Evolutionary conservation across 2,888 invertebrate genomes (phyloP).

Genomic region (Oscheius sp.): DNA sequence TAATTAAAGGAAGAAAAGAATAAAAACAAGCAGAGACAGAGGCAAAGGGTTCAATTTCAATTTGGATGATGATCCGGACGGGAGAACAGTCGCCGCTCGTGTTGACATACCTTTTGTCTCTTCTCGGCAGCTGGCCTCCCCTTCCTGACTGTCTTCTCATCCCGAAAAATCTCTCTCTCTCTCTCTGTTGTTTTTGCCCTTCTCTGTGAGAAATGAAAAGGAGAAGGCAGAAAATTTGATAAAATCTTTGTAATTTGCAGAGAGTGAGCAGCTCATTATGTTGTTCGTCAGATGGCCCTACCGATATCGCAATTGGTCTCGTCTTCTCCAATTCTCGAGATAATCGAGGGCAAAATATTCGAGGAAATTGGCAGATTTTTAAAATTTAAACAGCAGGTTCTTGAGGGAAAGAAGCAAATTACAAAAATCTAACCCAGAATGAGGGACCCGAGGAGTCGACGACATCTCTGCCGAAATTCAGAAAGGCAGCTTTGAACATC

Average conservation of each 20-base stretch:
- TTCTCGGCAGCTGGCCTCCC: constrained; percentile 27
- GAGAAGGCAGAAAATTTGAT: too few species aligned
- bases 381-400: too few species aligned
- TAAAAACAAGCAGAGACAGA: background rate
- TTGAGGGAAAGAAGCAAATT: too few species aligned
- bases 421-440: too few species aligned
- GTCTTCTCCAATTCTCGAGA: too few species aligned
- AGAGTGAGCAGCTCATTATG: constrained; percentile 36
- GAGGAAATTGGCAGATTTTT: too few species aligned
- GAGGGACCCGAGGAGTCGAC: too few species aligned
- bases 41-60: constrained; percentile 26
- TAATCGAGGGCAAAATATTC: too few species aligned
- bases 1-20: constrained; percentile 12
- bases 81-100: constrained; percentile 8
- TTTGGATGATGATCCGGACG: constrained; percentile 23
- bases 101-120: constrained; percentile 35
- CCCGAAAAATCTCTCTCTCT: too few species aligned
- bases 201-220: too few species aligned
- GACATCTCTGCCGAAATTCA: too few species aligned
- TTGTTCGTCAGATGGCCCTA: constrained; percentile 36
- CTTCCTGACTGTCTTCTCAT: constrained; percentile 5
- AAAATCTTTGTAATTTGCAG: constrained; percentile 35
- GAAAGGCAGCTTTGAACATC: too few species aligned
- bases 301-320: constrained; percentile 28
- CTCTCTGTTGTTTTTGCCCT: background rate